phyloP scores from a whole-genome alignment of 2,113 vertebrate genomes.

The Hyla sarda region DNA sequence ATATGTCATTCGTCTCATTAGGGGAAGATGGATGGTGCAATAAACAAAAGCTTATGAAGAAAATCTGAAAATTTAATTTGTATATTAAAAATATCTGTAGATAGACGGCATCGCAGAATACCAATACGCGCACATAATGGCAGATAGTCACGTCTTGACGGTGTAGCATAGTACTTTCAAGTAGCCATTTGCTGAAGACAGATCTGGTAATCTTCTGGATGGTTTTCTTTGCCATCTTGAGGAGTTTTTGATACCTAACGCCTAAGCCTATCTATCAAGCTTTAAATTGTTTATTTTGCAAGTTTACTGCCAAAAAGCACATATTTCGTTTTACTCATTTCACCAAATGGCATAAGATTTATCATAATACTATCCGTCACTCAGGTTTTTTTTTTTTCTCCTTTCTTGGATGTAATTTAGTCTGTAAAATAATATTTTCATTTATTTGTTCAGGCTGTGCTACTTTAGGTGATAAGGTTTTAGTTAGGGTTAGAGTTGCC shows the following conservation, averaged over 20 bases:
- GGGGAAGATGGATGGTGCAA: conserved; percentile 40
- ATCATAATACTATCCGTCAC: neutral
- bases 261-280: neutral
- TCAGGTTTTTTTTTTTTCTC: neutral
- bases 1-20: conserved; percentile 54
- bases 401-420: neutral
- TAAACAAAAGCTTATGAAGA: conserved; percentile 52
- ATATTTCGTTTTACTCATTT: neutral
- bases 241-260: neutral
- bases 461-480: too few relatives aligned
- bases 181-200: neutral
- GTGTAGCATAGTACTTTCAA: neutral
- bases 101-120: neutral
- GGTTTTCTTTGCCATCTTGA: neutral
- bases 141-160: neutral
- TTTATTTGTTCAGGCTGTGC: neutral
- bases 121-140: neutral
- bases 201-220: neutral
- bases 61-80: conserved; percentile 40
- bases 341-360: neutral
- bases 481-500: too few relatives aligned
- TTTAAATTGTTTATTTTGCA: conserved; percentile 2
- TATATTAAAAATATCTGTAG: conserved; percentile 41
- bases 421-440: neutral
- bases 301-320: neutral